Evolutionary conservation across 53 echinoderm and acorn worm genomes (phyloP).

Genomic region (Crossaster papposus): DNA sequence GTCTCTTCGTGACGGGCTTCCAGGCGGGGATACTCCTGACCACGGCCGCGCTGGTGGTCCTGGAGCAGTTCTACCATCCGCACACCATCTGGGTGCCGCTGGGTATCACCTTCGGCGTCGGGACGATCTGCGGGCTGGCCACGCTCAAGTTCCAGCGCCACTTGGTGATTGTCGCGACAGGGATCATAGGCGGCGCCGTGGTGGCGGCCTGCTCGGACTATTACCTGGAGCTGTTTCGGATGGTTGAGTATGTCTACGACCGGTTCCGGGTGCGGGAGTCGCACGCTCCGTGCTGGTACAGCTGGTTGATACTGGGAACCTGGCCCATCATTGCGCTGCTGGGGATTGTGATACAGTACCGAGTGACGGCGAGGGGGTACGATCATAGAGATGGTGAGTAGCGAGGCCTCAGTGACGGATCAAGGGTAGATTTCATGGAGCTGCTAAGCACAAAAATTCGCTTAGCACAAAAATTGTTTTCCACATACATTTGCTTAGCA

Average conservation of each 20-base stretch:
- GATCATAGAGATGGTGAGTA: constrained; percentile 91
- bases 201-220: constrained; percentile 88
- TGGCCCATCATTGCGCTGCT: constrained; percentile 86
- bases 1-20: constrained; percentile 96
- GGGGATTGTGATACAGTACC: constrained; percentile 89
- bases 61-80: constrained; percentile 79
- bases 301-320: constrained; percentile 91
- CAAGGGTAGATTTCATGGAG: neutral
- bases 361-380: constrained; percentile 85
- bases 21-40: constrained; percentile 86
- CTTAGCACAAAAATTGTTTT: too few relatives aligned
- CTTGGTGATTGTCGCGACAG: constrained; percentile 76
- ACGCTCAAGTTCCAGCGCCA: constrained; percentile 90
- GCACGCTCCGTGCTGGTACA: constrained; percentile 84
- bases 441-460: too few relatives aligned
- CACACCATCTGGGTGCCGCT: constrained; percentile 62
- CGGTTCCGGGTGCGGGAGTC: constrained; percentile 78
- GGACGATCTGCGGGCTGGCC: constrained; percentile 72
- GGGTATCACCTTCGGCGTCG: constrained; percentile 62
- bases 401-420: neutral
- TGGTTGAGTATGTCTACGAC: constrained; percentile 93
- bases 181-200: constrained; percentile 85
- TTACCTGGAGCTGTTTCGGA: constrained; percentile 88
- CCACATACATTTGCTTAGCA: too few relatives aligned
- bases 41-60: constrained; percentile 70